Percentiles rank a stretch among this genome's conserved stretches.
Evolutionary conservation across 2,113 vertebrate genomes (phyloP).

Genomic region (Eulemur macaco): DNA sequence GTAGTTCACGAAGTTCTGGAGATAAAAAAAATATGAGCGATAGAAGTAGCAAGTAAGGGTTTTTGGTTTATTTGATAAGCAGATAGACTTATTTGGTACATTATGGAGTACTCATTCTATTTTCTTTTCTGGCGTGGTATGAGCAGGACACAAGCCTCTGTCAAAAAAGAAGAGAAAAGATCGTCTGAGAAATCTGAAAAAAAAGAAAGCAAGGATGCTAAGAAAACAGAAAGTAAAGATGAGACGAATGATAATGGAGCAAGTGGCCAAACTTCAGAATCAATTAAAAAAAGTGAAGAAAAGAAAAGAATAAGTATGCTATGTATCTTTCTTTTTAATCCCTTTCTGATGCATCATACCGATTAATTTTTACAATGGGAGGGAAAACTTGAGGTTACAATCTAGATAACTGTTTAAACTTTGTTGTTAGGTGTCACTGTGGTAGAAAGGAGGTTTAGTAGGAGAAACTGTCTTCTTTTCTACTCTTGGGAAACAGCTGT

Average conservation of each 20-base stretch:
- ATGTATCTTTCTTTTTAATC: constrained; percentile 59
- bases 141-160: constrained; percentile 86
- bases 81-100: neutral
- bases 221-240: constrained; percentile 91
- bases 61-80: neutral
- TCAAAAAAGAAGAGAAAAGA: constrained; percentile 97
- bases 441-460: neutral
- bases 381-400: neutral
- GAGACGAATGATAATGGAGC: constrained; percentile 88
- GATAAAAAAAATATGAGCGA: constrained; percentile 91
- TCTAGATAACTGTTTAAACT: neutral
- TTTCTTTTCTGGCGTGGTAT: constrained; percentile 59
- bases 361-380: constrained; percentile 24
- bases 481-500: neutral
- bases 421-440: neutral
- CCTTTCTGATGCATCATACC: constrained; percentile 39
- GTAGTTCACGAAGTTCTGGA: constrained; percentile 86
- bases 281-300: constrained; percentile 91
- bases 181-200: constrained; percentile 92
- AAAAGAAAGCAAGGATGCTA: constrained; percentile 93
- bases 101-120: constrained; percentile 53
- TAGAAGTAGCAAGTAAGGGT: constrained; percentile 89
- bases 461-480: neutral
- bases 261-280: constrained; percentile 86
- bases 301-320: constrained; percentile 93